Evolutionary conservation across 1,140 invertebrate species (phyloP).

Genomic region (Chlorops oryzae): DNA sequence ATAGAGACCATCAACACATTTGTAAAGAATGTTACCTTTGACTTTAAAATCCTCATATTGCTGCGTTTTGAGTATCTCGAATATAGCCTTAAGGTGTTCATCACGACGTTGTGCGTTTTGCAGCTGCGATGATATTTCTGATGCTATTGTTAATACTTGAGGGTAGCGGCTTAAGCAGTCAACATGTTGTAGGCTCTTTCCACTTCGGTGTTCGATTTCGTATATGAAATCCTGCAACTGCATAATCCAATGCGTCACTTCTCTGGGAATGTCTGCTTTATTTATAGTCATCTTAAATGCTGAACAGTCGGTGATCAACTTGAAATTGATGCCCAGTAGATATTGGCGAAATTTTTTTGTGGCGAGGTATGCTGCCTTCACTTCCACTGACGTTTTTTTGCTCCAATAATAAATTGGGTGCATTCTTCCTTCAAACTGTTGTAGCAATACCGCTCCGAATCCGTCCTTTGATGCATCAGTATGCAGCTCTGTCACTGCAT

Average conservation of each 20-base stretch:
- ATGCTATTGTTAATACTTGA: constrained; percentile 13
- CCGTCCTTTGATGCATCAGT: constrained; percentile 11
- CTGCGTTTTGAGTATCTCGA: not conserved
- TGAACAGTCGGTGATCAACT: constrained; percentile 26
- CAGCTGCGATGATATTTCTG: not conserved
- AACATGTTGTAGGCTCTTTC: constrained; percentile 39
- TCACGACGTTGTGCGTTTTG: constrained; percentile 7
- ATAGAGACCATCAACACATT: not conserved
- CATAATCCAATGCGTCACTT: constrained; percentile 27
- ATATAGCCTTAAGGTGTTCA: constrained; percentile 1
- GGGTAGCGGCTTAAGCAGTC: constrained; percentile 45
- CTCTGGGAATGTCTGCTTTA: constrained; percentile 25
- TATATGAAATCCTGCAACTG: too few relatives aligned
- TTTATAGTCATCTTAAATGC: constrained; percentile 34
- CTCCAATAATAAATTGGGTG: constrained; percentile 24
- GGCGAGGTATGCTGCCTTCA: constrained; percentile 20
- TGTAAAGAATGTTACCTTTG: constrained; percentile 3
- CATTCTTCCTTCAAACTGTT: constrained; percentile 14
- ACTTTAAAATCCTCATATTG: constrained; percentile 4
- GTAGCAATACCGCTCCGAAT: constrained; percentile 24
- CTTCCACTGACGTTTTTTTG: constrained; percentile 35
- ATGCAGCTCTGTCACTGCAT: constrained; percentile 2
- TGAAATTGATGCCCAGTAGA: constrained; percentile 12
- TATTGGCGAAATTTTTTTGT: constrained; percentile 25
- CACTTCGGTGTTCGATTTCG: too few relatives aligned